phyloP scores from a whole-genome alignment of 2,888 invertebrate species.

The Rhamphomyia laevipes region DNA sequence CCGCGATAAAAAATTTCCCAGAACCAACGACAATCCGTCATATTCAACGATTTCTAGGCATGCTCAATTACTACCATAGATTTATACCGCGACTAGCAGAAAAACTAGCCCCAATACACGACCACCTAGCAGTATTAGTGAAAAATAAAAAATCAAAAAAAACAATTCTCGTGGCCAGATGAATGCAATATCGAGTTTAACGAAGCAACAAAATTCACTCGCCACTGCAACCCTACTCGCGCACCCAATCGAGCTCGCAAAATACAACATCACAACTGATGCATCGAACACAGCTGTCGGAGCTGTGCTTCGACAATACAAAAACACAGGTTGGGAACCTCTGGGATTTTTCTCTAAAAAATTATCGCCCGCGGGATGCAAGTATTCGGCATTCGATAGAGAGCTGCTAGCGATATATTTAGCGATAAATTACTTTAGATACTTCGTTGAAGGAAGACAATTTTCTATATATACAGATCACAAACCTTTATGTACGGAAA shows the following conservation, averaged over 20 bases:
- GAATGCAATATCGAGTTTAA: not conserved
- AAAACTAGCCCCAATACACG: not conserved
- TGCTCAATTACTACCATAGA: not conserved
- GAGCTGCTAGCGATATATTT: conserved; percentile 29
- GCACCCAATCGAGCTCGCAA: too few relatives aligned
- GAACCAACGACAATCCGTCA: not conserved
- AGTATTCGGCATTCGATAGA: conserved; percentile 28
- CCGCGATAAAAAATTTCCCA: not conserved
- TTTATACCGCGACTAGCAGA: not conserved
- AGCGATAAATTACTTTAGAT: conserved; percentile 25
- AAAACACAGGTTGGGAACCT: conserved; percentile 22
- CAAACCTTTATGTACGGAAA: conserved; percentile 23
- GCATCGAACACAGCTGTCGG: conserved; percentile 30
- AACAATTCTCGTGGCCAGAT: not conserved
- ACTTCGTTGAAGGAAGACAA: conserved; percentile 27
- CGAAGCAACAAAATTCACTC: not conserved
- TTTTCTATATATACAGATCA: conserved; percentile 25
- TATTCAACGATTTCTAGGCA: not conserved
- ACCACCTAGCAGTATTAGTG: not conserved
- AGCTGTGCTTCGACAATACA: conserved; percentile 26
- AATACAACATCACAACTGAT: conserved; percentile 12
- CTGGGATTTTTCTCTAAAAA: conserved; percentile 28
- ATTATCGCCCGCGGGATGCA: conserved; percentile 21
- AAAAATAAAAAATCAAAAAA: not conserved
- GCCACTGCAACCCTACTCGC: not conserved